A percentile compares a stretch with the other conserved stretches of the same genome.
These are phyloP conservation scores for Cephalotes varians DNA, from an alignment of 2,888 invertebrate genomes.

Conservation along the genomic window DNA sequence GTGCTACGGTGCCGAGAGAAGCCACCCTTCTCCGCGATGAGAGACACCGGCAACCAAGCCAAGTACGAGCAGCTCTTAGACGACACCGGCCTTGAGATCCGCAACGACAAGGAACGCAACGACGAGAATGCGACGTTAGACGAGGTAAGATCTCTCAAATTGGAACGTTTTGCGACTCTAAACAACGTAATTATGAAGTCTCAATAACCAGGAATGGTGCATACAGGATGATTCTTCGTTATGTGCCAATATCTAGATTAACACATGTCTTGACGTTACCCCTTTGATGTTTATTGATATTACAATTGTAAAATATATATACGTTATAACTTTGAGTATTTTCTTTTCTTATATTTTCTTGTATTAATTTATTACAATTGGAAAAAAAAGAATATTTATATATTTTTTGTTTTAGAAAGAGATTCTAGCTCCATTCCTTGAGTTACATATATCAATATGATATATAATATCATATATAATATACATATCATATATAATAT, in stretches of 20 bases:
- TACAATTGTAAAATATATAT: no score
- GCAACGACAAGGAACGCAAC: conserved; percentile 59
- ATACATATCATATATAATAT: no score
- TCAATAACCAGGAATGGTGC: not conserved
- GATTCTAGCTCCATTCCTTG: no score
- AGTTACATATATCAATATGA: no score
- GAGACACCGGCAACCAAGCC: conserved; percentile 66
- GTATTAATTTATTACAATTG: no score
- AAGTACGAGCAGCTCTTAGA: conserved; percentile 71
- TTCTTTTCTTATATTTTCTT: no score
- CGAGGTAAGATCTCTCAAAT: conserved; percentile 61
- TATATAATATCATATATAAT: no score
- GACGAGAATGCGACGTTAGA: conserved; percentile 62
- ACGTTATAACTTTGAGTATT: no score
- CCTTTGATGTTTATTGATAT: not conserved
- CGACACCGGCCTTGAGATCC: conserved; percentile 65
- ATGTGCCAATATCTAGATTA: not conserved
- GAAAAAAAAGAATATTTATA: no score
- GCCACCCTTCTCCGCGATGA: conserved; percentile 58
- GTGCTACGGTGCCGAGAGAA: conserved; percentile 36
- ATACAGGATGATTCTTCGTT: not conserved
- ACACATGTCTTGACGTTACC: no score
- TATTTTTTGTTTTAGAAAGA: no score
- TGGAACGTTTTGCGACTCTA: not conserved
- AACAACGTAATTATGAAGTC: no score